phyloP scores from a whole-genome alignment of 2,113 vertebrate species.

The Capreolus pygargus region DNA sequence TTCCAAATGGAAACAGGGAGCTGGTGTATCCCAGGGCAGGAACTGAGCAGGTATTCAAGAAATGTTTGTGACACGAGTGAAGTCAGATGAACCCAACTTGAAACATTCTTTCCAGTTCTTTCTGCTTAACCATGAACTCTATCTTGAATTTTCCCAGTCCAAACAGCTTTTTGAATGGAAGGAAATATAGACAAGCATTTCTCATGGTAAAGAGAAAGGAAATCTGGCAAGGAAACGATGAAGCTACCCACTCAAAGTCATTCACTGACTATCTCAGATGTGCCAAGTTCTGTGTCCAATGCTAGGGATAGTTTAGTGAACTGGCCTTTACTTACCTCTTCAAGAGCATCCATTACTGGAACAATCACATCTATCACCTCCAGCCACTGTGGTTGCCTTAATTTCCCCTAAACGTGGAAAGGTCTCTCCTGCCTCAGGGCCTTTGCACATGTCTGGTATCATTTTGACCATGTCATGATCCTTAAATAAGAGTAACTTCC shows the following conservation, averaged over 20 bases:
- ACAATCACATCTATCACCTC: background rate
- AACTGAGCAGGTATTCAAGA: background rate
- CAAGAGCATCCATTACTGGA: background rate
- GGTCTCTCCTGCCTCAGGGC: background rate
- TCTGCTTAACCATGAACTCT: background rate
- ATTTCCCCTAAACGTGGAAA: background rate
- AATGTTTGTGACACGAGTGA: background rate
- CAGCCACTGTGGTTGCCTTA: background rate
- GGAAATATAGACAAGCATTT: background rate
- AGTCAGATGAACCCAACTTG: background rate
- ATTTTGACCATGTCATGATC: background rate
- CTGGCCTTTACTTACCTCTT: background rate
- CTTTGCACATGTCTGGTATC: background rate
- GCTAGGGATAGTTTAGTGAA: no score
- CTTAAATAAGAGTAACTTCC: background rate
- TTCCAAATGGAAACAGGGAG: background rate
- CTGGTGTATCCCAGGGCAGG: background rate
- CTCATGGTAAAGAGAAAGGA: background rate
- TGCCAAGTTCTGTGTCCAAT: background rate
- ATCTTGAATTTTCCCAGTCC: background rate
- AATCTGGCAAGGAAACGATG: background rate
- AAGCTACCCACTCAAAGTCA: no score
- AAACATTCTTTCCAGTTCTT: background rate
- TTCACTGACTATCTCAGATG: fast-evolving
- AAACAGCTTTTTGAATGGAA: background rate